Evolutionary conservation across 2,888 invertebrate species (phyloP), one percentile per base, ranked within the genome.

Genomic region (Netelia virgata): DNA sequence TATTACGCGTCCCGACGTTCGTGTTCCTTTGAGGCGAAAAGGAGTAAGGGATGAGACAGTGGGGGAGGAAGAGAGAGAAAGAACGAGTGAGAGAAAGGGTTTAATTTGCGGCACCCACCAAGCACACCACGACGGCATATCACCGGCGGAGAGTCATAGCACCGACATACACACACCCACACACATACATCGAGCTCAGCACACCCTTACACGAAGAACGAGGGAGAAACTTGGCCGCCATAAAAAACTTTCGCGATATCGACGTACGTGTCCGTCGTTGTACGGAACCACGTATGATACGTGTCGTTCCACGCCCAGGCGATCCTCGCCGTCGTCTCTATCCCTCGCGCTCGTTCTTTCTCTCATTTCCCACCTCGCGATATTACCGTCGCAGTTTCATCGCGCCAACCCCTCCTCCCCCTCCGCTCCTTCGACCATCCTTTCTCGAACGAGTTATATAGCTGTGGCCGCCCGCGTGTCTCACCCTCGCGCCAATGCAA

Each of bases 221-320:
- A 88, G 87, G 87, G 89, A 87, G 90, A 90, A 90, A 90, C 88
- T 89, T 88, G 84, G 86, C 85, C 82, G 87, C 79, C 84, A 87
- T 90, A 89, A 55, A 80, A 80, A 79, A 89, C 86, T 86, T 87
- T 87, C 86, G 88, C 88, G 90, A 90, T 90, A 91, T 91, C 91
- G 91, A 91, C 91, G 90, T 90, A 90, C 90, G 90, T 90, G 90
- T 90, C 88, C 87, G 87, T 88, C 88, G 87, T 88, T 88, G 88
- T 88, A 90, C 87, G 90, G 88, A 88, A 89, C 89, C 89, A 89
- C 88, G 90, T 89, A 90, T 88, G 91, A 90, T 90, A 90, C 89
- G 90, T 90, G 90, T 91, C 90, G 92, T 90, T 90, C 89, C 90
- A 90, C 90, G 90, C 88, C 89, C 91, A 88, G 75, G 61, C 20